Base-by-base conservation (phyloP, 1,140 invertebrate genomes). In the Drosophila sucinea region DNA sequence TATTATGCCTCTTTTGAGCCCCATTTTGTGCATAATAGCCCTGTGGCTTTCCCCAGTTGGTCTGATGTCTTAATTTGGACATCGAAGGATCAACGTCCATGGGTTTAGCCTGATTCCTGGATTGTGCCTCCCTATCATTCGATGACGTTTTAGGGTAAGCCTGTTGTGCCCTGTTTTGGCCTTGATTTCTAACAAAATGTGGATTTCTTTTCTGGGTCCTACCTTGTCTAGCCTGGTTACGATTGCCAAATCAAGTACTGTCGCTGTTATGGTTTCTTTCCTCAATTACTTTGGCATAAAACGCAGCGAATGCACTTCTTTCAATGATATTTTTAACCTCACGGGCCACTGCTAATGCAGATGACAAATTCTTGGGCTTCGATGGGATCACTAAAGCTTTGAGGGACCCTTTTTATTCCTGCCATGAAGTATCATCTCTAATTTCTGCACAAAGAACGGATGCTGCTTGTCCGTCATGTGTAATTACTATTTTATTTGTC, bases 41-140 rank as follows among this genome's bases (percentile, higher is more conserved):
- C 10, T 67, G 63, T 7, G 41, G 55, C 54, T 60, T 71, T 32
- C 27, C 47, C 44, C 44, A 64, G 17, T 70, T 47, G 25, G 55
- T 70, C 51, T 60, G 10, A 47, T 70, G 55, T 11, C 35, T 60
- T 32, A 67, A 67, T 32, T n/a, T 35, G 3, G 63, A 58, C 38
- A 10, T 47, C 41, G 67, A 70, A 10, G 67, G 41, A 38, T 70
- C 60, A 8, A 70, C 30, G 17, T 70, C 61, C 60, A 58, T 70
- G 17, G 66, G 44, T 56, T 17, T 17, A 17, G 11, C 47, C 44
- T 70, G 32, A 55, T 55, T 32, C 10, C n/a, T 27, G 8, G 17
- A 32, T 29, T 54, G 54, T 29, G 38, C 30, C 4, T 29, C 38
- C 41, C 33, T 70, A 27, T 60, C 56, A 17, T 47, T 58, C 7